These are phyloP conservation scores for Tolypeutes matacus DNA, from an alignment of 2,797 vertebrate genomes.

Conservation along the genomic window DNA sequence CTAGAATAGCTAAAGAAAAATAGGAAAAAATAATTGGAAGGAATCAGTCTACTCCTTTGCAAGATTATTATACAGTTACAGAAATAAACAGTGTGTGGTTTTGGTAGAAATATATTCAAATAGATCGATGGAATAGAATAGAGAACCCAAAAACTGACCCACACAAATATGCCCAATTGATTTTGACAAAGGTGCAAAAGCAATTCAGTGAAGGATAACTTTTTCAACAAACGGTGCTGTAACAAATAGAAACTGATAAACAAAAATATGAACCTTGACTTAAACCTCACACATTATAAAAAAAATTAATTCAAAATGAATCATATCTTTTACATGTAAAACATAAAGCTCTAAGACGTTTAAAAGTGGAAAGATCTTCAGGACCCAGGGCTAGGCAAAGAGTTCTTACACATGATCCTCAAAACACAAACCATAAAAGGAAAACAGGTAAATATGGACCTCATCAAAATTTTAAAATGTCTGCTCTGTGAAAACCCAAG, in stretches of 20 bases:
- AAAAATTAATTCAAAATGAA: slow-evolving; percentile 9
- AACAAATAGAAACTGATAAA: background rate
- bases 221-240: too few relatives aligned
- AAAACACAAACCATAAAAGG: background rate
- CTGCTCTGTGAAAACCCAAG: background rate
- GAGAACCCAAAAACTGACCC: background rate
- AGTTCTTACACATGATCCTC: background rate
- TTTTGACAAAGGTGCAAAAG: slow-evolving; percentile 16
- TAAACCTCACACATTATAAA: background rate
- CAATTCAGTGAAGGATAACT: background rate
- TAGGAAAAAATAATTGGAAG: background rate
- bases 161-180: background rate
- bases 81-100: background rate
- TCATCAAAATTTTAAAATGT: slow-evolving; percentile 12
- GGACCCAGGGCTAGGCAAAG: background rate
- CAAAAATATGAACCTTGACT: slow-evolving; percentile 33
- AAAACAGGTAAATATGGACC: background rate
- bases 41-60: background rate
- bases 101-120: background rate
- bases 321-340: background rate
- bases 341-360: background rate
- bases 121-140: background rate
- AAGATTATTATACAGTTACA: slow-evolving; percentile 8
- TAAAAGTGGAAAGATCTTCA: background rate
- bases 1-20: slow-evolving; percentile 15